Base-by-base conservation (phyloP, 2,888 invertebrate genomes). In the Drosophila siamana region DNA sequence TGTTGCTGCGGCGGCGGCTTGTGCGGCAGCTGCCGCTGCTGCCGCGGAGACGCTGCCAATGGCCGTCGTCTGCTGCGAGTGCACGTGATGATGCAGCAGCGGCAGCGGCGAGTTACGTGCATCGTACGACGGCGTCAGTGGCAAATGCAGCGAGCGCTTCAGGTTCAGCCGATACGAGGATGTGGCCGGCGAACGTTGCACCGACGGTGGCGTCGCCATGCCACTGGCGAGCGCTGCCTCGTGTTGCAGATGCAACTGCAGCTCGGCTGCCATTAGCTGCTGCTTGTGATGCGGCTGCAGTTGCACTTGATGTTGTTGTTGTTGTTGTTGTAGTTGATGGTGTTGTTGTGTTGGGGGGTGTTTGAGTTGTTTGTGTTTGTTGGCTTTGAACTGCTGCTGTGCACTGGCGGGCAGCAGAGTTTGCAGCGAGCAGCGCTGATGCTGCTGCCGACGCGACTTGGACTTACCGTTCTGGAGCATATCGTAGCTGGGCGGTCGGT, bases 391-490 rank as follows among this genome's bases (percentile, higher is more conserved):
- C 74, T 86, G 90, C 55, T 88, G 89, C 86, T 90, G 90, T 69
- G 78, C 88, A 66, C 75, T 90, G 80, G 90, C 85, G 48, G 91
- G 89, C 86, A 90, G 79, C 74, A 90, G 86, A 64, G 89, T 90
- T 80, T 91, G 91, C 76, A 91, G 84, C 69, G 90, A 91, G 86
- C 91, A 90, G 74, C 88, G 89, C 73, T 90, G 90, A 69, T 89
- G 89, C 72, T 90, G 90, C 86, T 90, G 91, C 69, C 90, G 88
- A 75, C 89, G 91, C 82, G 91, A 92, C 92, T 92, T 92, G 85
- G 91, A 92, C 92, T 92, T 92, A 92, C 92, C 92, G 77, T 92
- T 92, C 88, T 92, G 92, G 71, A 92, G 91, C 88, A 92, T 92
- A 78, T 92, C 92, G 76, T 92, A 92, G 84, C 92, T 92, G 80